A percentile compares a stretch with the other conserved stretches of the same genome.
Evolutionary conservation across 2,888 invertebrate genomes (phyloP).

Genomic region (Bibio marci): DNA sequence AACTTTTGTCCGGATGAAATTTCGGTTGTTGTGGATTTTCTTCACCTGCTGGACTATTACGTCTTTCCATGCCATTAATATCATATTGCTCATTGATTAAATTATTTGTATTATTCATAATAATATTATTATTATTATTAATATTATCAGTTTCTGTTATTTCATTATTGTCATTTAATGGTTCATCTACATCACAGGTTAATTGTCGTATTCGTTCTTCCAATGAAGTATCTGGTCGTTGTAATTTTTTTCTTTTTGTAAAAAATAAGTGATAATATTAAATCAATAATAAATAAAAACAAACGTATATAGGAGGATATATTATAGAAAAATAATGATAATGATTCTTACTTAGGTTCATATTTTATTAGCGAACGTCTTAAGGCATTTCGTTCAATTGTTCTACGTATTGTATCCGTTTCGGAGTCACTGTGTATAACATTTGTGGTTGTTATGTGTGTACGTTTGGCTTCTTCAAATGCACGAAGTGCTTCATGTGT

Average conservation of each 20-base stretch:
- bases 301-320: no score
- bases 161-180: constrained; percentile 26
- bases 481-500: constrained; percentile 61
- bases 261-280: background rate
- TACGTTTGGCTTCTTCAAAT: constrained; percentile 45
- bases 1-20: constrained; percentile 37
- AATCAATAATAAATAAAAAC: background rate
- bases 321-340: no score
- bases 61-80: constrained; percentile 27
- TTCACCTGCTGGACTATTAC: constrained; percentile 50
- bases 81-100: constrained; percentile 7
- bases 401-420: constrained; percentile 50
- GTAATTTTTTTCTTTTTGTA: constrained; percentile 22
- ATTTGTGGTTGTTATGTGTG: constrained; percentile 28
- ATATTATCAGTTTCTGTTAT: constrained; percentile 12
- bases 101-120: no score
- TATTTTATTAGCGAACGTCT: constrained; percentile 62
- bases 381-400: constrained; percentile 69
- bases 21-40: constrained; percentile 31
- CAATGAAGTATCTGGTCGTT: constrained; percentile 48
- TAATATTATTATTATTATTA: constrained; percentile 10
- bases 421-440: constrained; percentile 26
- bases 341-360: constrained; percentile 28
- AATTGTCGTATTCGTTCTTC: constrained; percentile 73
- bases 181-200: constrained; percentile 71